Evolutionary conservation across 1,140 invertebrate species (phyloP), one percentile per base, ranked within the genome.

Genomic region (Apocrypta bakeri): DNA sequence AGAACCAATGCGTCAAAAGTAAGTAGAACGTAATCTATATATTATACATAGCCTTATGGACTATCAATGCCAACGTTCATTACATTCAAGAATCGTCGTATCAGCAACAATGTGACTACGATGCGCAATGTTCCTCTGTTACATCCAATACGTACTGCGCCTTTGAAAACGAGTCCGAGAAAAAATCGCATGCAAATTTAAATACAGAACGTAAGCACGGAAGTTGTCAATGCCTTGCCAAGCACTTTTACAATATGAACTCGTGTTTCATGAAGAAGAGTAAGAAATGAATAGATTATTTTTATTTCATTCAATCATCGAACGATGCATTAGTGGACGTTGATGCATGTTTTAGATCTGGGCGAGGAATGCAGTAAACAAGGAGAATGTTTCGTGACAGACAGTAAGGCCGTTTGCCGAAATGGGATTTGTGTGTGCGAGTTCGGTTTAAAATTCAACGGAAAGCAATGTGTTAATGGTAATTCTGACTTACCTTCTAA

Each of bases 371-470:
- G 87, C 56, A 3, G 12, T 1, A 84, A 72, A 27, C 24, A 79
- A 1, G 69, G 68, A 2, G 87, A 88, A 77, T 89, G 88, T 81
- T 87, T 66, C 24, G 87, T 73, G 17, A 21, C 81, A 42, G 3
- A 2, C 2, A 11, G 80, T 4, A 63, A 29, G 14, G 83, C 76
- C 3, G n/a, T 85, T 17, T 89, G 88, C 71, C 86, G 21, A n/a
- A 88, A 85, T 1, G 85, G 82, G 4, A 63, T 79, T 0, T 89
- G 87, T 69, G 33, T 75, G 17, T 89, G 88, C 80, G 63, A 80
- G 17, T 87, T 78, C 76, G 77, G 66, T 12, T 85, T 78, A 64
- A n/a, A 31, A 11, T 17, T 37, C 71, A 25, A 71, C 6, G 66
- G 40, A 7, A 33, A 79, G 1, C 14, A 56, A 9, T 79, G 77